Percentiles rank a stretch among this genome's conserved stretches.
These are phyloP conservation scores for Exocentrus adspersus DNA, from an alignment of 2,888 invertebrate genomes.

Conservation along the genomic window DNA sequence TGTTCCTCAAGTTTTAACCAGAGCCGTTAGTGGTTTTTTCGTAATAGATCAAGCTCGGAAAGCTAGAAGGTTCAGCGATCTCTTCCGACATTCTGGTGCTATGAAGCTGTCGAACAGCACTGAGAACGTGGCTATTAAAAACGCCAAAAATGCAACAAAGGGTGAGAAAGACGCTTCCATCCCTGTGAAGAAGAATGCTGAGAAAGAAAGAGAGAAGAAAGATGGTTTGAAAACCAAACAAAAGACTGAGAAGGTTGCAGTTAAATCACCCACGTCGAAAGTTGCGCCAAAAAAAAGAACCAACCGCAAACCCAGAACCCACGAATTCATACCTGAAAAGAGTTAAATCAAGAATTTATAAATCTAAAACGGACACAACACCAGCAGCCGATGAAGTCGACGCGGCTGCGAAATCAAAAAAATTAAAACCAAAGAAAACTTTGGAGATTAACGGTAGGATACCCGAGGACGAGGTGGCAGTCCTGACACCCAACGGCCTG, in stretches of 20 bases:
- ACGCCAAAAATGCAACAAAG: constrained; percentile 46
- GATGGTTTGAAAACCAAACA: constrained; percentile 32
- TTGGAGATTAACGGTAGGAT: constrained; percentile 41
- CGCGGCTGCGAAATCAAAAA: constrained; percentile 51
- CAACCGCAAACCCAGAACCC: constrained; percentile 35
- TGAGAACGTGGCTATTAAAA: constrained; percentile 52
- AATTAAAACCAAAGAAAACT: constrained; percentile 46
- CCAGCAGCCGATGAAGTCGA: constrained; percentile 51
- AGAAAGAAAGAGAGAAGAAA: constrained; percentile 37
- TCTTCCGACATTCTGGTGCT: constrained; percentile 51
- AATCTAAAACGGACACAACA: constrained; percentile 40
- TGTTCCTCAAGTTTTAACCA: constrained; percentile 42
- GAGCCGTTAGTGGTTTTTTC: constrained; percentile 56
- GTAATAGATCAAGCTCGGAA: constrained; percentile 49
- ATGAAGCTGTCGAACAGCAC: constrained; percentile 50
- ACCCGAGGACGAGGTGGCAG: constrained; percentile 49
- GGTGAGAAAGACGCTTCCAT: constrained; percentile 42
- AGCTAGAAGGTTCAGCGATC: constrained; percentile 59
- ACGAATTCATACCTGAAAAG: constrained; percentile 59
- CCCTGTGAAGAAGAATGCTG: constrained; percentile 26
- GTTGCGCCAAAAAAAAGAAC: constrained; percentile 29
- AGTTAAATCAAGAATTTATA: constrained; percentile 62
- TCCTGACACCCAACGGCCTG: constrained; percentile 42
- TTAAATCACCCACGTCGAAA: constrained; percentile 24
- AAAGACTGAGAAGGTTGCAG: constrained; percentile 21